Evolutionary conservation across 2,113 vertebrate genomes (phyloP).

Genomic region (Stomatorhinus ivindoensis): DNA sequence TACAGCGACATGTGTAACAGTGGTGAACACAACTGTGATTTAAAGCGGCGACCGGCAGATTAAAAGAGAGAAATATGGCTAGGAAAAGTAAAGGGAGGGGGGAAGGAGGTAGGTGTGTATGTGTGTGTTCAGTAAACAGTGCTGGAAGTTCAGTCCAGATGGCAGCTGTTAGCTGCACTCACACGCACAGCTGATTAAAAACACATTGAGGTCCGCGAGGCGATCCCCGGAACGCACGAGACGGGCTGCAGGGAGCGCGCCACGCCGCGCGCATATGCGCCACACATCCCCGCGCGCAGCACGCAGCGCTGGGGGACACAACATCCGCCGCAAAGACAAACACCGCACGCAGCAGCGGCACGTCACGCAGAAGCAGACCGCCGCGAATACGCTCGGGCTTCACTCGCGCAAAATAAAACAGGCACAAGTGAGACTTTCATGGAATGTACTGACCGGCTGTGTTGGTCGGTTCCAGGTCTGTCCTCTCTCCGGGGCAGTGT

Average conservation of each 20-base stretch:
- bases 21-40: neutral
- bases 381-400: neutral
- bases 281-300: neutral
- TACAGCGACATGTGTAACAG: neutral
- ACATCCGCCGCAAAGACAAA: neutral
- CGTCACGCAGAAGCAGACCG: neutral
- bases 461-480: slow-evolving; percentile 41
- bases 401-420: neutral
- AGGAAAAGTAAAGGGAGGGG: slow-evolving; percentile 19
- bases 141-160: slow-evolving; percentile 63
- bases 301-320: neutral
- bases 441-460: slow-evolving; percentile 42
- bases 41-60: neutral
- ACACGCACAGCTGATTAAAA: slow-evolving; percentile 41
- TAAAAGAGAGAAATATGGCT: neutral
- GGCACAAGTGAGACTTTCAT: neutral
- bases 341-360: neutral
- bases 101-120: slow-evolving; percentile 27
- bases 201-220: slow-evolving; percentile 21
- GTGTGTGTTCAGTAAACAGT: slow-evolving; percentile 51
- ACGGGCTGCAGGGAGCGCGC: neutral
- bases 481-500: slow-evolving; percentile 42
- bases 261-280: neutral
- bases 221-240: neutral
- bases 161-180: slow-evolving; percentile 67